These are phyloP conservation scores for Dolichoris vasculosae DNA, from an alignment of 1,140 invertebrate species.

Conservation along the genomic window DNA sequence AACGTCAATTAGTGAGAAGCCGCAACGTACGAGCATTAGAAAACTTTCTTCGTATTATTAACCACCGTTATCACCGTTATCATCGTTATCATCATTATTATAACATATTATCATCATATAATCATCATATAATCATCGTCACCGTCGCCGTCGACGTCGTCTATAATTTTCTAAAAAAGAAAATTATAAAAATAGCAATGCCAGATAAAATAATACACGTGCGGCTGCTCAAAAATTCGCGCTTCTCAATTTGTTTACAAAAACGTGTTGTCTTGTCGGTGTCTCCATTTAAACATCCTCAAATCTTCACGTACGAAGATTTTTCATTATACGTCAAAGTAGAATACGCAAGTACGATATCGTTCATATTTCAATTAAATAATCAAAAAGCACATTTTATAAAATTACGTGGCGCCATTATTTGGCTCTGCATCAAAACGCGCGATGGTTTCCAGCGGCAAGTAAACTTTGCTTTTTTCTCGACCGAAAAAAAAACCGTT, in stretches of 20 bases:
- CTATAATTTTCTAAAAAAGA: conserved; percentile 8
- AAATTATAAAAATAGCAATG: conserved; percentile 22
- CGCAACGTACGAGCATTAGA: not conserved
- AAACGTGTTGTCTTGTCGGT: not conserved
- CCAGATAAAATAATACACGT: not conserved
- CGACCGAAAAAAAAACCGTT: not conserved
- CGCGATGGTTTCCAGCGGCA: not conserved
- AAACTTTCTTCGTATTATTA: not conserved
- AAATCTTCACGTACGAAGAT: conserved; percentile 12
- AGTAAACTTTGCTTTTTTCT: not conserved
- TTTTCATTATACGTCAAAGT: not conserved
- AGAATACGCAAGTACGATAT: not conserved
- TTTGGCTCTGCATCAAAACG: not conserved
- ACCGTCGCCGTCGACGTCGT: no score
- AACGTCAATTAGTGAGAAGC: not conserved
- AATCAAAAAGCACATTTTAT: not conserved
- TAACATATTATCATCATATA: no score
- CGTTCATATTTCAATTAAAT: not conserved
- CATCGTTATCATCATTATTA: not conserved
- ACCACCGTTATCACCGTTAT: not conserved
- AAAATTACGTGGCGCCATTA: not conserved
- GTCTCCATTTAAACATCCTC: conserved; percentile 4
- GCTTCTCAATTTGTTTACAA: conserved; percentile 15
- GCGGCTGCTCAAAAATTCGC: not conserved
- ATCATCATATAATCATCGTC: no score